phyloP scores from a whole-genome alignment of 2,888 invertebrate species.

The Colostygia pectinataria region DNA sequence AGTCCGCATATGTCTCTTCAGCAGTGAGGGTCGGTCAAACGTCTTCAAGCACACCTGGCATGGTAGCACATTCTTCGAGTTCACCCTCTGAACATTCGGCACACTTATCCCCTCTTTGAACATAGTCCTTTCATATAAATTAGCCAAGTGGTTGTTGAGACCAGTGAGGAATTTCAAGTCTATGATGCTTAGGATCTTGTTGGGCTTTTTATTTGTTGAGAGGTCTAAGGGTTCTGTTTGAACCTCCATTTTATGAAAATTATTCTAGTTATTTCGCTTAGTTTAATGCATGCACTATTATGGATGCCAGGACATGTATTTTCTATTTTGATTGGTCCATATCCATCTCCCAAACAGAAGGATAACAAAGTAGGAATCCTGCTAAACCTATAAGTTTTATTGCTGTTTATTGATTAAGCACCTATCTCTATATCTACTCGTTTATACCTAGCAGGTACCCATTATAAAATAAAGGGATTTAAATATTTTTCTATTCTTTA shows the following conservation, averaged over 20 bases:
- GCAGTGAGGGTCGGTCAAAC: conserved; percentile 86
- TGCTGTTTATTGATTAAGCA: too few species aligned
- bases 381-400: too few species aligned
- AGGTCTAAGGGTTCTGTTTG: conserved; percentile 74
- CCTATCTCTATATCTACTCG: too few species aligned
- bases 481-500: too few species aligned
- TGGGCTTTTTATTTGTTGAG: conserved; percentile 54
- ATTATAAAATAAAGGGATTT: too few species aligned
- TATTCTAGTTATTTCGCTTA: too few species aligned
- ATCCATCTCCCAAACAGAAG: too few species aligned
- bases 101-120: conserved; percentile 38
- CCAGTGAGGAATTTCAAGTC: conserved; percentile 71
- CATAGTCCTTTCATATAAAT: conserved; percentile 67
- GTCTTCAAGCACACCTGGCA: conserved; percentile 86
- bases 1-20: conserved; percentile 86
- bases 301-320: too few species aligned
- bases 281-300: too few species aligned
- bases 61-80: conserved; percentile 65
- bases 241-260: conserved; percentile 44
- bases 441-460: too few species aligned
- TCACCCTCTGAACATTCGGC: conserved; percentile 31
- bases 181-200: conserved; percentile 57
- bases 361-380: too few species aligned
- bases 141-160: conserved; percentile 66
- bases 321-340: too few species aligned